Base-by-base conservation (phyloP, 2,797 vertebrate genomes). In the Tauraco hartlaubi region DNA sequence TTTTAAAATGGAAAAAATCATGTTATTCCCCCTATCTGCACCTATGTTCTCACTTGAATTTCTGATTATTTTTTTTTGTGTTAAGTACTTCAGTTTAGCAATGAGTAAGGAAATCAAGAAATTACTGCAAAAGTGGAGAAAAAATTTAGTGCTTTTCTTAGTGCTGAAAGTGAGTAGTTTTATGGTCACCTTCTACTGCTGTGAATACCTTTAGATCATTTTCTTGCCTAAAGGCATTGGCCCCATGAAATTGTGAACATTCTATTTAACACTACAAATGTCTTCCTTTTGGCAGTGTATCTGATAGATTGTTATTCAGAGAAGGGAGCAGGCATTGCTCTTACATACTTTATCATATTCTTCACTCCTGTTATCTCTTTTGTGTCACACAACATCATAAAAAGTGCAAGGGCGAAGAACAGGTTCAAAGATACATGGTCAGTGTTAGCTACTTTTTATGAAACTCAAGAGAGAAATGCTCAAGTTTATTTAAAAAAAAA, bases 251-350 rank as follows among this genome's bases (percentile, higher is more conserved):
- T 54, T 54, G 80, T 69, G 67, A 92, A 90, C 85, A 84, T 91
- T 91, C 62, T 88, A 69, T 88, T 94, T 94, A 94, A 85, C 83
- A 79, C 80, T 87, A 90, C 74, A 92, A 88, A 92, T 72, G 55
- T 75, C 74, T 79, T 90, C 74, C 59, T 90, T 86, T 79, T 87
- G 66, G 73, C 88, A 86, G 62, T 8, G 18, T 58, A 49, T 68
- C 54, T 86, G 83, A 95, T 9, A 88, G 62, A 94, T 6, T 44
- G 89, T 35, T 91, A 69, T 76, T 93, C 71, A 61, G 71, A 85
- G 67, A 81, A 93, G 39, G 71, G 7, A 94, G 31, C n/a, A 86
- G 43, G 58, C 59, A 93, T 64, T 81, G 37, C 67, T 93, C 55
- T 76, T 73, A 73, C 22, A n/a, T 28, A 66, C 48, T 82, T 29